A percentile compares a stretch with the other conserved stretches of the same genome.
phyloP scores from a whole-genome alignment of 2,113 vertebrate genomes.

The Cynopterus brachyotis region DNA sequence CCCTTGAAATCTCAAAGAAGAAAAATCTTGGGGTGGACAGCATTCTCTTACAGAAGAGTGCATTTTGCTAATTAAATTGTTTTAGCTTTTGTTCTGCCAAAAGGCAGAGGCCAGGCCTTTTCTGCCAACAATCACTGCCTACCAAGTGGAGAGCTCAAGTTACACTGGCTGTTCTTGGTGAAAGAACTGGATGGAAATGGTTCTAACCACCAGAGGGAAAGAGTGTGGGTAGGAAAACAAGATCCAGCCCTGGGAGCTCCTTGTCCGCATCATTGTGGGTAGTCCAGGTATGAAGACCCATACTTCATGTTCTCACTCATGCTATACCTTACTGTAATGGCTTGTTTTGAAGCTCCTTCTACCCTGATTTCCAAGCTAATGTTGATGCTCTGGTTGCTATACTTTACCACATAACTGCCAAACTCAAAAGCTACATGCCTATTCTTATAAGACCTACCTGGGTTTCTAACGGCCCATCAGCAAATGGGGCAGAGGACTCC shows the following conservation, averaged over 20 bases:
- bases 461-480: constrained; percentile 91
- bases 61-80: constrained; percentile 37
- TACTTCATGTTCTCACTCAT: neutral
- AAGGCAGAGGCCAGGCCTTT: neutral
- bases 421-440: neutral
- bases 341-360: neutral
- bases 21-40: constrained; percentile 1
- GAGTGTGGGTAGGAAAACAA: neutral
- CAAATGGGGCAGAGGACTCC: constrained; percentile 93
- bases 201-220: constrained; percentile 3
- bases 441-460: constrained; percentile 82
- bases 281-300: neutral
- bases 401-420: constrained; percentile 1
- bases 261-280: neutral
- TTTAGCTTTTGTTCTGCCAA: constrained; percentile 22
- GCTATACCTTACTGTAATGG: neutral
- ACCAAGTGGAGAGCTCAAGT: constrained; percentile 16
- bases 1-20: neutral
- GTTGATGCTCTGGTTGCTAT: neutral
- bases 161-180: neutral
- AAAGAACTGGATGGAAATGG: neutral
- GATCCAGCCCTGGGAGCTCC: neutral
- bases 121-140: neutral
- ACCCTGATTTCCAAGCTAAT: constrained; percentile 8
- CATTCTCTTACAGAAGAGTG: constrained; percentile 32